phyloP scores from a whole-genome alignment of 2,113 vertebrate genomes.

The Haemorhous mexicanus region DNA sequence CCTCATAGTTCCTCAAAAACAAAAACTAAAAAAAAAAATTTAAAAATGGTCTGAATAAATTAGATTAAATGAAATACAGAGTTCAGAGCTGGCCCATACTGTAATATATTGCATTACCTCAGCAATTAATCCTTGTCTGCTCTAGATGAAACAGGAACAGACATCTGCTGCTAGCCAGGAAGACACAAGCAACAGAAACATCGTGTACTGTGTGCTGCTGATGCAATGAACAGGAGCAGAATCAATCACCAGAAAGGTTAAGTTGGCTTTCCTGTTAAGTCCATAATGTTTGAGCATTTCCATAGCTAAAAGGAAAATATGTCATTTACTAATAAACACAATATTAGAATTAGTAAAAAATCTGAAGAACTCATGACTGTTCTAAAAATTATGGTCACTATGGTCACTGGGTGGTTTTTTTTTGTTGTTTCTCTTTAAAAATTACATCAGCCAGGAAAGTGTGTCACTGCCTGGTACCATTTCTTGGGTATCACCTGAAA shows the following conservation, averaged over 20 bases:
- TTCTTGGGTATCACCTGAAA: slow-evolving; percentile 18
- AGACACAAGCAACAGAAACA: neutral
- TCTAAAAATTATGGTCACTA: neutral
- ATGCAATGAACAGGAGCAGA: neutral
- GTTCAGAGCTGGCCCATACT: neutral
- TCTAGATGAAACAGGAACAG: neutral
- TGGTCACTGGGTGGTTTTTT: neutral
- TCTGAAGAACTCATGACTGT: neutral
- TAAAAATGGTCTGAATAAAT: neutral
- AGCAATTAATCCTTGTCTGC: neutral
- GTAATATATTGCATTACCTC: neutral
- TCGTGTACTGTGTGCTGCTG: neutral
- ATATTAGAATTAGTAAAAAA: neutral
- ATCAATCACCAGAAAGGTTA: neutral
- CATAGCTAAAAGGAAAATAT: neutral
- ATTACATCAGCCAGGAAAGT: neutral
- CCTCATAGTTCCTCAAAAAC: neutral
- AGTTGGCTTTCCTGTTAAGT: neutral
- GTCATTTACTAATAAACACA: neutral
- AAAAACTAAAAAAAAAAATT: neutral
- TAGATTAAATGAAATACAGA: neutral
- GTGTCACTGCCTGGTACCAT: neutral
- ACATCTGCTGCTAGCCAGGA: neutral
- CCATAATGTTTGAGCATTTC: neutral
- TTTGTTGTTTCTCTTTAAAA: neutral